Conservation (phyloP, 2,797 vertebrate species). For the Oreochromis grahami region DNA sequence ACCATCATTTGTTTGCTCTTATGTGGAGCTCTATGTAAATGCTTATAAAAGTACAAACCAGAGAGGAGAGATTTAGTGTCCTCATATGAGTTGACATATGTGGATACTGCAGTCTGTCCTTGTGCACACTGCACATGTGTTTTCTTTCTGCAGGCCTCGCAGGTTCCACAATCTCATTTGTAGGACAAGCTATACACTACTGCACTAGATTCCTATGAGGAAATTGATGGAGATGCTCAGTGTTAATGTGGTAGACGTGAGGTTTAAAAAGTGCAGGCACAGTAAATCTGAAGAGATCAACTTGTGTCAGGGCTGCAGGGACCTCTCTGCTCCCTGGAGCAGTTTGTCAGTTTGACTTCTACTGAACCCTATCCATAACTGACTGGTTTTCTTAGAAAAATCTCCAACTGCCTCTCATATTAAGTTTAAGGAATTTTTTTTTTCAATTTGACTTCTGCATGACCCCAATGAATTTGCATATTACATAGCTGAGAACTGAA, state of each 20-base stretch:
- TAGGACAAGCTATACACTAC: conserved; percentile 26
- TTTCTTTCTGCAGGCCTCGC: conserved; percentile 14
- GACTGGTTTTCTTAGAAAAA: conserved; percentile 63
- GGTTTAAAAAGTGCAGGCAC: conserved; percentile 40
- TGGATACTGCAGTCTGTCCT: not conserved
- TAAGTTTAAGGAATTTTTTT: conserved; percentile 64
- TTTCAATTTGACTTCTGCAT: conserved; percentile 70
- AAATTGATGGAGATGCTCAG: conserved; percentile 25
- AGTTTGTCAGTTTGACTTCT: conserved; percentile 56
- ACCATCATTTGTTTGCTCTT: conserved; percentile 1
- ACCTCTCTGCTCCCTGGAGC: conserved; percentile 36
- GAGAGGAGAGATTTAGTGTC: not conserved
- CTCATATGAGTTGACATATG: not conserved
- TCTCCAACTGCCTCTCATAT: conserved; percentile 66
- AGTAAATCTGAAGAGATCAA: conserved; percentile 60
- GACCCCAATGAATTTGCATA: conserved; percentile 78
- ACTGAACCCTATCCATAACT: conserved; percentile 65
- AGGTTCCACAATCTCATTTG: conserved; percentile 43
- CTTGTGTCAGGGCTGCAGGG: conserved; percentile 55
- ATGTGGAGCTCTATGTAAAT: conserved; percentile 4
- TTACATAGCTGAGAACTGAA: conserved; percentile 76
- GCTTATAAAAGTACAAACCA: not conserved
- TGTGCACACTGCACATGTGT: conserved; percentile 12
- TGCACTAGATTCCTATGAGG: conserved; percentile 14
- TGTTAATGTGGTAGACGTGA: conserved; percentile 54